Base-by-base conservation (phyloP, 1,140 invertebrate genomes). In the Trachelipus rathkii region DNA sequence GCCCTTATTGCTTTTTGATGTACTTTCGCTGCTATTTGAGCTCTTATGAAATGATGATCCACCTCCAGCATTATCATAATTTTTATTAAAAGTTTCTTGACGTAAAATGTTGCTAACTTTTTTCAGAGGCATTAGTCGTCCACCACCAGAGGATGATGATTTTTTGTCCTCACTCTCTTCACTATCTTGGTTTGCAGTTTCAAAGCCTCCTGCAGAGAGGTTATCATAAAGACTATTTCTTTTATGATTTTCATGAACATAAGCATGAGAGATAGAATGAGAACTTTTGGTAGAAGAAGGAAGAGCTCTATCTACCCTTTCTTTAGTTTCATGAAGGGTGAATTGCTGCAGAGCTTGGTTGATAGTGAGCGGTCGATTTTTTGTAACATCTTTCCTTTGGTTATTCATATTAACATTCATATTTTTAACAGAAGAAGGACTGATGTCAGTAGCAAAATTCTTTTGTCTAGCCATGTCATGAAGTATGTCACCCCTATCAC, bases 401-500 rank as follows among this genome's bases (percentile, higher is more conserved):
- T 78, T 79, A n/a, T 76, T 23, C 21, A 72, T 73, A 45, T 69
- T 74, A 9, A 70, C 74, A 75, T 80, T 79, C 53, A 70, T 60
- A 24, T 72, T 73, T 24, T 72, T 50, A 50, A 67, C 21, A 9
- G 72, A 69, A 15, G 75, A 71, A 11, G 75, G 44, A 33, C 72
- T 75, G n/a, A 77, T 60, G 21, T 76, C 76, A 0, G 75, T 24
- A 33, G 74, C 67, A 13, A 74, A 69, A 45, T 81, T 78, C 45
- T 81, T 77, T 24, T 75, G 73, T 71, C 71, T 74, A 19, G 45
- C 69, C 46, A 77, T 76, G 60, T 79, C 76, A 72, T 74, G 81
- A 23, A 90, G 85, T 44, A 91, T 84, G 84, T 90, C 89, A 10
- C 88, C 87, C 19, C 87, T 84, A 71, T 91, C 89, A 4, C 87